Percentiles rank a stretch among this genome's conserved stretches.
phyloP scores from a whole-genome alignment of 2,113 vertebrate species.

The Rhea americana region DNA sequence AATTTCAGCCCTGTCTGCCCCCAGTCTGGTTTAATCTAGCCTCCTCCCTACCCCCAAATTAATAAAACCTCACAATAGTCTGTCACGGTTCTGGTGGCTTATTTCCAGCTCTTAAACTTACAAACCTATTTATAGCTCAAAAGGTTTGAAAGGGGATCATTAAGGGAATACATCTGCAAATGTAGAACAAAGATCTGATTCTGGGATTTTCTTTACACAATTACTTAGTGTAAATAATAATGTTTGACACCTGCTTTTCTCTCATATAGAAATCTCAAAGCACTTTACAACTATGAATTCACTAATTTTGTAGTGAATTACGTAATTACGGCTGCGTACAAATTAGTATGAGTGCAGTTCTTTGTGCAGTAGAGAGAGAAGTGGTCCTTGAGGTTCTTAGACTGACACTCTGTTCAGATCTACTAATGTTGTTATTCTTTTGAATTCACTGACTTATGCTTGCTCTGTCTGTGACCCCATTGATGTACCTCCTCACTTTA shows the following conservation, averaged over 20 bases:
- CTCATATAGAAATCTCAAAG: background rate
- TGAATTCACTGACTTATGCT: slow-evolving; percentile 2
- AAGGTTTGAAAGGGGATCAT: slow-evolving; percentile 25
- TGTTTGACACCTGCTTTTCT: slow-evolving; percentile 45
- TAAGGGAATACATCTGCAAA: background rate
- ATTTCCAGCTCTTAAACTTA: slow-evolving; percentile 37
- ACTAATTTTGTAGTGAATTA: too few relatives aligned
- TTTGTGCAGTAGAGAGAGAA: background rate
- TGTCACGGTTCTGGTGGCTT: background rate
- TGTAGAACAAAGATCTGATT: slow-evolving; percentile 27
- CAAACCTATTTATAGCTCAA: background rate
- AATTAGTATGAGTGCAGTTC: background rate
- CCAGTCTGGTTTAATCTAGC: background rate
- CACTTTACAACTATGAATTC: background rate
- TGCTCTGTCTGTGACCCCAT: background rate
- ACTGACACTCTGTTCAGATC: background rate
- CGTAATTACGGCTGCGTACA: background rate
- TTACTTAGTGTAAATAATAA: slow-evolving; percentile 43
- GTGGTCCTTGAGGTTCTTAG: background rate
- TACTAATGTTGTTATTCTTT: slow-evolving; percentile 8
- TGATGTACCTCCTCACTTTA: background rate
- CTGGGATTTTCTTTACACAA: slow-evolving; percentile 1
- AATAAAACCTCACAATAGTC: background rate
- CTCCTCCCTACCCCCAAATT: background rate
- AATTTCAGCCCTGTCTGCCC: background rate